Evolutionary conservation across 2,888 invertebrate genomes (phyloP).

Genomic region (Metallyticus violacea): DNA sequence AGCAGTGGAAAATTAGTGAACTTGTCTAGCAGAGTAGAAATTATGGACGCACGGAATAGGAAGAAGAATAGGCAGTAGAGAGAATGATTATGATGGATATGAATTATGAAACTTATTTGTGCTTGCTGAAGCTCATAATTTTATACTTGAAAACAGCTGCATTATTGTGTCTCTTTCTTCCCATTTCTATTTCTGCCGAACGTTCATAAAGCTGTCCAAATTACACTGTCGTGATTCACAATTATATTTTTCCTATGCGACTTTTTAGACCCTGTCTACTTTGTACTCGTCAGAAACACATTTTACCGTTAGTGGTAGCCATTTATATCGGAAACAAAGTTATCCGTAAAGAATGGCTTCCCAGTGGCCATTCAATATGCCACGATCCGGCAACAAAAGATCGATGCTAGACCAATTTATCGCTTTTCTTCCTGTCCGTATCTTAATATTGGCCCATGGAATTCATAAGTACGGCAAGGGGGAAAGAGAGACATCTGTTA

Average conservation of each 20-base stretch:
- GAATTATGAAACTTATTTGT: too few relatives aligned
- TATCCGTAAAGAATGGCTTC: background rate
- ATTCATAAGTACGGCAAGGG: background rate
- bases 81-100: too few relatives aligned
- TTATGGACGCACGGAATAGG: too few relatives aligned
- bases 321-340: background rate
- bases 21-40: too few relatives aligned
- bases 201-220: background rate
- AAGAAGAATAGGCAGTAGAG: too few relatives aligned
- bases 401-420: background rate
- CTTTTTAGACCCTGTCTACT: background rate
- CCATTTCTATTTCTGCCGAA: background rate
- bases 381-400: background rate
- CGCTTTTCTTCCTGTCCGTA: background rate
- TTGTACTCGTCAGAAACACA: conserved; percentile 1
- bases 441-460: background rate
- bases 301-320: background rate
- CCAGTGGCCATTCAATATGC: background rate
- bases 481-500: background rate
- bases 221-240: background rate
- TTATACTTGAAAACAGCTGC: too few relatives aligned
- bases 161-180: background rate
- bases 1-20: too few relatives aligned
- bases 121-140: too few relatives aligned
- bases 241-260: background rate